Evolutionary conservation across 2,113 vertebrate genomes (phyloP).

Genomic region (Sitta europaea): DNA sequence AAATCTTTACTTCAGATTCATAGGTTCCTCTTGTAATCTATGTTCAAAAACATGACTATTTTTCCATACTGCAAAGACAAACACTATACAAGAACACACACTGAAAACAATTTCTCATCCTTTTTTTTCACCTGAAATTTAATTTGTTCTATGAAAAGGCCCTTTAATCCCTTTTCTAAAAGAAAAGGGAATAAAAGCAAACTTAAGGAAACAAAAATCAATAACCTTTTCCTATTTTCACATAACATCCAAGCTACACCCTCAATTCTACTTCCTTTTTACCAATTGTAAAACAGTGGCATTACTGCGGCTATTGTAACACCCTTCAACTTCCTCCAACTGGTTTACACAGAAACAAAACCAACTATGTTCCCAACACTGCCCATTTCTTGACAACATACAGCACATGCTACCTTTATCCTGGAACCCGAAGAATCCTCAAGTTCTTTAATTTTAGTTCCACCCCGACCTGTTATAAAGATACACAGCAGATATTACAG

Average conservation of each 20-base stretch:
- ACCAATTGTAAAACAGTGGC: rapidly evolving
- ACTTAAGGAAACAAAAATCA: background rate
- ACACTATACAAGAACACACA: background rate
- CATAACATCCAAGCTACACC: background rate
- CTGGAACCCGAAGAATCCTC: slow-evolving; percentile 81
- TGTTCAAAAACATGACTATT: background rate
- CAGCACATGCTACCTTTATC: slow-evolving; percentile 80
- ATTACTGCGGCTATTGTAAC: background rate
- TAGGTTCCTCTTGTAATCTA: slow-evolving; percentile 80
- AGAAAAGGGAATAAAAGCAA: background rate
- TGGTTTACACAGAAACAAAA: background rate
- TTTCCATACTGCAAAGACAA: background rate
- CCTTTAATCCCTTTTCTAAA: background rate
- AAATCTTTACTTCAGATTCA: slow-evolving; percentile 83
- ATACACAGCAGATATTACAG: background rate
- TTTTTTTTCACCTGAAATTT: background rate
- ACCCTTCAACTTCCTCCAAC: background rate
- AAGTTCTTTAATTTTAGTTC: slow-evolving; percentile 86
- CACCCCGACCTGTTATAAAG: slow-evolving; percentile 82
- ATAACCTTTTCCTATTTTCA: background rate
- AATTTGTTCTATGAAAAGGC: background rate
- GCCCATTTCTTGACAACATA: background rate
- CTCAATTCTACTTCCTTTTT: background rate
- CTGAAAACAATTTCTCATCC: background rate
- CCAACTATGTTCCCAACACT: rapidly evolving